Conservation (phyloP, 2,888 invertebrate species). For the Lasioglossum lativentre region DNA sequence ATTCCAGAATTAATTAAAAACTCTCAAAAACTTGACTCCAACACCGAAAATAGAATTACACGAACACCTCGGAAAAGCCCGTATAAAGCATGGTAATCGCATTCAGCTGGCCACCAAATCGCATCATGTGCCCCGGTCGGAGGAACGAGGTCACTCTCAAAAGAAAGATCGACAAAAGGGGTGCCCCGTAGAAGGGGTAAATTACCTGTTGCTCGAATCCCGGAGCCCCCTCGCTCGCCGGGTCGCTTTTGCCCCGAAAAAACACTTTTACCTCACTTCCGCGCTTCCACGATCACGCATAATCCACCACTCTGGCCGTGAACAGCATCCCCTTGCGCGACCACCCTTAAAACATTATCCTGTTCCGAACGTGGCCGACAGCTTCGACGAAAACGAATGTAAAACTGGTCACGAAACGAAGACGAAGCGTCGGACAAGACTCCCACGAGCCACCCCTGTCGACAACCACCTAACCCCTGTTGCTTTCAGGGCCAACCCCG, state of each 20-base stretch:
- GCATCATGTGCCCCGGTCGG: not conserved
- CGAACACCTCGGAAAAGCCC: not conserved
- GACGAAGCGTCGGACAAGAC: constrained; percentile 36
- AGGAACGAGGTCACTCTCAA: constrained; percentile 5
- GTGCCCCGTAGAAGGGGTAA: constrained; percentile 48
- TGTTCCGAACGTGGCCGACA: not conserved
- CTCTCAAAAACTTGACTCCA: not conserved
- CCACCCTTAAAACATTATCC: constrained; percentile 18
- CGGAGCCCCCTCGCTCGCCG: constrained; percentile 83
- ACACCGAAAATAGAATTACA: not conserved
- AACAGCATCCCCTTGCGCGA: not conserved
- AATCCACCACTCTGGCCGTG: constrained; percentile 44
- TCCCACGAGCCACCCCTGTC: constrained; percentile 29
- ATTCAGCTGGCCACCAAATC: not conserved
- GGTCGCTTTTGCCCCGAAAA: constrained; percentile 81
- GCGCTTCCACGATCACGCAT: constrained; percentile 66
- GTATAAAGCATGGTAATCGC: not conserved
- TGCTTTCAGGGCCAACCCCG: constrained; percentile 14
- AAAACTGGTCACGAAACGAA: not conserved
- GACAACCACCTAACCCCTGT: not conserved
- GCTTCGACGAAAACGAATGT: not conserved
- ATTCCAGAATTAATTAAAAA: not conserved
- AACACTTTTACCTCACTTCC: constrained; percentile 82
- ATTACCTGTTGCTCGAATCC: constrained; percentile 84
- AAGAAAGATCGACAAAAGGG: constrained; percentile 16